phyloP scores from a whole-genome alignment of 2,797 vertebrate species.

The Crocodylus rhombifer region DNA sequence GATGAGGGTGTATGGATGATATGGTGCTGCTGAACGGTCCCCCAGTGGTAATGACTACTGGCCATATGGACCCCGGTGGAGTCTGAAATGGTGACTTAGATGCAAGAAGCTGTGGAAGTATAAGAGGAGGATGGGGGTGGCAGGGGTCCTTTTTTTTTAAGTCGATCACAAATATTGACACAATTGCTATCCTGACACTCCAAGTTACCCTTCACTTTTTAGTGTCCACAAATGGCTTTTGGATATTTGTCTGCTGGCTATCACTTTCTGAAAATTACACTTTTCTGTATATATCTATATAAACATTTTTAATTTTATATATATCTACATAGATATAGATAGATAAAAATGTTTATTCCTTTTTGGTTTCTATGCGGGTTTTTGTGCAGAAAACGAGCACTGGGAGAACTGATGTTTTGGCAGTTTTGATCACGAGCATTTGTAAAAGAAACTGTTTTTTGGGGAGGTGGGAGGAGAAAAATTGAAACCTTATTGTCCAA shows the following conservation, averaged over 20 bases:
- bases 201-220: fast-evolving
- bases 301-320: too few relatives aligned
- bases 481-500: not conserved
- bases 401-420: not conserved
- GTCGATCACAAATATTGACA: not conserved
- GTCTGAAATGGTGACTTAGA: not conserved
- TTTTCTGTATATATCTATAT: not conserved
- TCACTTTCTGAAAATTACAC: not conserved
- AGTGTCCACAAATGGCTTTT: not conserved
- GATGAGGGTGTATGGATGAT: not conserved
- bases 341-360: not conserved
- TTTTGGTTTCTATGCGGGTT: not conserved
- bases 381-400: not conserved
- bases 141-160: not conserved
- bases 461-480: not conserved
- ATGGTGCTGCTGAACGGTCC: not conserved
- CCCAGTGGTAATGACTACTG: not conserved
- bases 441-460: not conserved
- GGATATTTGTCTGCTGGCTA: not conserved
- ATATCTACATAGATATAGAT: too few relatives aligned
- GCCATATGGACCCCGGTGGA: not conserved
- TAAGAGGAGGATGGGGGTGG: not conserved
- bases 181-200: not conserved
- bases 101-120: not conserved
- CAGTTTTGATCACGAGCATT: not conserved